These are phyloP conservation scores for Rambutsinella grinnellia DNA, from an alignment of 2,888 invertebrate genomes.

Conservation along the genomic window DNA sequence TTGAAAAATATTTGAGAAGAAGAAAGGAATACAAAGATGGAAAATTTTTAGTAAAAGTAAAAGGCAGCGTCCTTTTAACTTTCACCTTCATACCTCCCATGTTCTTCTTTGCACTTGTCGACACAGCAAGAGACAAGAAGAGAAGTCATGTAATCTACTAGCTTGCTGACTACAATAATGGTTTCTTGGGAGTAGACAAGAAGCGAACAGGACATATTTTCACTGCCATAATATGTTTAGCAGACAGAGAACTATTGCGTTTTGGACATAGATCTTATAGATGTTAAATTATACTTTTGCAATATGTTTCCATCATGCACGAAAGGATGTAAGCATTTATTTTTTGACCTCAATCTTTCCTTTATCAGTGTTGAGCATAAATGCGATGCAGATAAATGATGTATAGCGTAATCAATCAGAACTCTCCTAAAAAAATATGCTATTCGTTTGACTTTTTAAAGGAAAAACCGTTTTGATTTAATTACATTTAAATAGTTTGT, in stretches of 20 bases:
- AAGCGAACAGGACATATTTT: slow-evolving; percentile 8
- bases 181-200: background rate
- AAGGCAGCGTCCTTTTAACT: too few relatives aligned
- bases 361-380: background rate
- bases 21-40: too few relatives aligned
- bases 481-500: too few relatives aligned
- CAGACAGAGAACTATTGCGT: background rate
- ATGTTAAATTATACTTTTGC: background rate
- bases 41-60: too few relatives aligned
- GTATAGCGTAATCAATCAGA: background rate
- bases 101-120: background rate
- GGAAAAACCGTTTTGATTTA: too few relatives aligned
- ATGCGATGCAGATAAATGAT: background rate
- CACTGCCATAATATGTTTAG: too few relatives aligned
- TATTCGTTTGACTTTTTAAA: too few relatives aligned
- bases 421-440: background rate
- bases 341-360: background rate
- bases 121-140: background rate
- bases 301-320: background rate
- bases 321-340: background rate
- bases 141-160: background rate
- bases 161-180: slow-evolving; percentile 3
- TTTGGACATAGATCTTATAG: background rate
- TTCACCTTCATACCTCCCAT: background rate
- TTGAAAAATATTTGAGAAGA: too few relatives aligned